Conservation (phyloP, 2,113 vertebrate genomes). For the Danionella cerebrum region DNA sequence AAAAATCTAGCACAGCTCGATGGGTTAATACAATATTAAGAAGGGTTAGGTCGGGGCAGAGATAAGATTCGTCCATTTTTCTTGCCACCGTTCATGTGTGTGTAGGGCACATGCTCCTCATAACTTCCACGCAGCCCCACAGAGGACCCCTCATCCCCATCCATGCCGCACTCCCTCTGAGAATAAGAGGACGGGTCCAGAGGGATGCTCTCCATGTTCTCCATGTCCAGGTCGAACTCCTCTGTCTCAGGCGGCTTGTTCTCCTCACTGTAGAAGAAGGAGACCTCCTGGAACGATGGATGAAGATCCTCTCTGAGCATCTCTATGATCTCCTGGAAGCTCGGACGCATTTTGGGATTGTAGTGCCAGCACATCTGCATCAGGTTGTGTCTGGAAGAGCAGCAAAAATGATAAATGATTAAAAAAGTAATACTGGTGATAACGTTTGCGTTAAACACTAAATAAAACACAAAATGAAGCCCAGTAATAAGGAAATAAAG, state of each 20-base stretch:
- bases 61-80: slow-evolving; percentile 85
- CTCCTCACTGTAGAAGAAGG: slow-evolving; percentile 95
- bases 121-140: slow-evolving; percentile 80
- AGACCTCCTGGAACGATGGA: slow-evolving; percentile 83
- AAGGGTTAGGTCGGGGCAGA: slow-evolving; percentile 81
- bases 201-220: slow-evolving; percentile 97
- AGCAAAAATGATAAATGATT: background rate
- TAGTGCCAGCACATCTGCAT: slow-evolving; percentile 98
- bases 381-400: slow-evolving; percentile 72
- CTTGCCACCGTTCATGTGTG: slow-evolving; percentile 95
- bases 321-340: slow-evolving; percentile 89
- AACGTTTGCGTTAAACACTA: too few relatives aligned
- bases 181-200: slow-evolving; percentile 86
- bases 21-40: slow-evolving; percentile 64
- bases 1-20: slow-evolving; percentile 49
- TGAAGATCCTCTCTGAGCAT: slow-evolving; percentile 90
- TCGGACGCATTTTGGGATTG: slow-evolving; percentile 92
- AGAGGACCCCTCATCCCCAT: slow-evolving; percentile 72
- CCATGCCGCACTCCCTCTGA: slow-evolving; percentile 71
- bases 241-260: slow-evolving; percentile 89
- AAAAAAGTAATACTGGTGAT: background rate
- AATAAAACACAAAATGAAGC: too few relatives aligned
- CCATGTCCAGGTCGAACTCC: slow-evolving; percentile 90
- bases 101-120: slow-evolving; percentile 85
- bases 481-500: too few relatives aligned